Base-by-base conservation (phyloP, 2,888 invertebrate species). In the Cheilosia vernalis region DNA sequence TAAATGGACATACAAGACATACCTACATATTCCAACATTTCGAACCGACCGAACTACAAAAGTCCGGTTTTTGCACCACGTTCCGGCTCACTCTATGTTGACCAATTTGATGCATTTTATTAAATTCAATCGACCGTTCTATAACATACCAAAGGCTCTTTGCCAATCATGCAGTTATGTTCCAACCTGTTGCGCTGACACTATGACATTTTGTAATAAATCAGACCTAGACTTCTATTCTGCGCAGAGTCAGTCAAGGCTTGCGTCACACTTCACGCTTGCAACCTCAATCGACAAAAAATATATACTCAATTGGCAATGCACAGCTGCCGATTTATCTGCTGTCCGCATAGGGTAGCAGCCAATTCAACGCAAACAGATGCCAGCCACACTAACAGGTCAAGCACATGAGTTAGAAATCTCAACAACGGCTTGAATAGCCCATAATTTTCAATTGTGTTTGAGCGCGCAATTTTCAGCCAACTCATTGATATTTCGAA, bases 141-240 rank as follows among this genome's bases (percentile, higher is more conserved):
- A 37, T 24, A 33, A 49, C 49, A 5, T 13, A 24, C 15, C 24
- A 44, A 61, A 69, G 63, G 69, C 56, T 78, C 30, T 64, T 58
- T 70, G 56, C 17, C 40, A 47, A 47, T 69, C 55, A 63, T 37
- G 47, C 44, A 9, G 9, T 6, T 53, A 42, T 44, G n/a, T 51
- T 51, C 74, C 63, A 74, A 81, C 80, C 80, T 74, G 81, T 69
- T 69, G 56, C 74, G 63, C 74, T 58, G 69, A 63, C 74, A 74
- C 64, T 27, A 37, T 64, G 64, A 63, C 63, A 63, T 63, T 66
- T 27, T 55, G 60, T 55, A 66, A 79, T 73, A 79, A 79, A 79
- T 79, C 53, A 61, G 60, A 61, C 72, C 30, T 53, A 61, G 60
- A 61, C 72, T 51, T 27, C n/a, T 27, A 40, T 51, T 53, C 30